Conservation (phyloP, 64 coral and sea anemone species). For the Acropora tenuis region DNA sequence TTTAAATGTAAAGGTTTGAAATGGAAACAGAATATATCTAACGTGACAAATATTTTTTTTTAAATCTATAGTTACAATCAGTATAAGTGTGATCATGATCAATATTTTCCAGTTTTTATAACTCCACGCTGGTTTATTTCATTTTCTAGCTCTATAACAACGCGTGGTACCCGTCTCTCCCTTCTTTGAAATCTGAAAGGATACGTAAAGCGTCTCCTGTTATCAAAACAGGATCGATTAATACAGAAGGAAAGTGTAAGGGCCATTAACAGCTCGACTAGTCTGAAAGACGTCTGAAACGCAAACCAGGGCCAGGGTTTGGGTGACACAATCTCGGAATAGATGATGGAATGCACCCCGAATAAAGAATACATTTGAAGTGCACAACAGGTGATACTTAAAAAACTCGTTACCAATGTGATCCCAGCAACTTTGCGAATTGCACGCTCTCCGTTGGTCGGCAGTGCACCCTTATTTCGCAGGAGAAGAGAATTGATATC, state of each 20-base stretch:
- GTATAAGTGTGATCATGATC: background rate
- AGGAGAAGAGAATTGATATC: background rate
- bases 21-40: too few species aligned
- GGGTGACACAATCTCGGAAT: background rate
- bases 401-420: slow-evolving; percentile 15
- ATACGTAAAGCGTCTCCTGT: background rate
- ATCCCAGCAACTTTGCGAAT: slow-evolving; percentile 30
- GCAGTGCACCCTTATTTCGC: background rate
- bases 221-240: background rate
- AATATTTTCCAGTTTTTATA: background rate
- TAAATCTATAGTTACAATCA: too few species aligned
- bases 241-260: slow-evolving; percentile 45
- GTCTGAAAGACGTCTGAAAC: slow-evolving; percentile 70
- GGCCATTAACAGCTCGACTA: slow-evolving; percentile 61
- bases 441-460: background rate
- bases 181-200: background rate
- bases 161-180: background rate
- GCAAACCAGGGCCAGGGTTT: slow-evolving; percentile 67
- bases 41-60: too few species aligned
- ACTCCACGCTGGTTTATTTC: background rate
- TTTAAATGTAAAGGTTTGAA: too few species aligned
- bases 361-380: slow-evolving; percentile 31
- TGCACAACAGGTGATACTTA: background rate
- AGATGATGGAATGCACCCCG: slow-evolving; percentile 2
- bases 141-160: background rate